Percentiles rank a stretch among this genome's conserved stretches.
Evolutionary conservation across 2,113 vertebrate species (phyloP).

Genomic region (Ranitomeya imitator): DNA sequence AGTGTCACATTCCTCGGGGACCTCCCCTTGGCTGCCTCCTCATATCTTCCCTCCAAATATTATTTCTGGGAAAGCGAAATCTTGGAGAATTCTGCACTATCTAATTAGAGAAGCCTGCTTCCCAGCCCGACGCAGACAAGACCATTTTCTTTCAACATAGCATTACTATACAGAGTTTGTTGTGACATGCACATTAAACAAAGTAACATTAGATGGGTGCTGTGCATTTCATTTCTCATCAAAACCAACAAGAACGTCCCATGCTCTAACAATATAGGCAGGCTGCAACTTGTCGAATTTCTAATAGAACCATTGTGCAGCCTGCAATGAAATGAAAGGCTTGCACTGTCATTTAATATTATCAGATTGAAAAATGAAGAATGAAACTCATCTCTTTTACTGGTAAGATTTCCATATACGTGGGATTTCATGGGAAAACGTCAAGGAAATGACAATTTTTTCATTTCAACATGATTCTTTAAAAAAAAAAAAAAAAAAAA

Average conservation of each 20-base stretch:
- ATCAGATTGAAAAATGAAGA: conserved; percentile 30
- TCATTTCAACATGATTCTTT: too few species aligned
- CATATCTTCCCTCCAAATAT: conserved; percentile 42
- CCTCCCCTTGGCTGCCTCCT: conserved; percentile 33
- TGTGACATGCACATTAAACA: conserved; percentile 52
- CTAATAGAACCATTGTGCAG: conserved; percentile 25
- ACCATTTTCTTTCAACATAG: conserved; percentile 33
- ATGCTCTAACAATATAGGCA: conserved; percentile 48
- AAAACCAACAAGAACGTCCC: conserved; percentile 44
- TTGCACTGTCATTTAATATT: conserved; percentile 30
- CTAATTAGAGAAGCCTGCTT: conserved; percentile 27
- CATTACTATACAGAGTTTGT: conserved; percentile 31
- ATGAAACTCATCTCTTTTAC: neutral
- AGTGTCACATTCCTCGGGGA: conserved; percentile 36
- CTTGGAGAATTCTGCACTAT: conserved; percentile 1
- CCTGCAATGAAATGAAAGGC: conserved; percentile 8
- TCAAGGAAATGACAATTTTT: too few species aligned
- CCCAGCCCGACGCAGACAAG: neutral
- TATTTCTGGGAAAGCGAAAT: conserved; percentile 32
- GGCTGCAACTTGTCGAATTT: conserved; percentile 32
- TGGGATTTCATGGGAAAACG: neutral
- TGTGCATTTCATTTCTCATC: conserved; percentile 25
- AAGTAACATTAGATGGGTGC: neutral
- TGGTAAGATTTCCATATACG: neutral
- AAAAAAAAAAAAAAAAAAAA: too few species aligned